Conservation (phyloP, 2,888 invertebrate genomes). For the Brachyptera risi region DNA sequence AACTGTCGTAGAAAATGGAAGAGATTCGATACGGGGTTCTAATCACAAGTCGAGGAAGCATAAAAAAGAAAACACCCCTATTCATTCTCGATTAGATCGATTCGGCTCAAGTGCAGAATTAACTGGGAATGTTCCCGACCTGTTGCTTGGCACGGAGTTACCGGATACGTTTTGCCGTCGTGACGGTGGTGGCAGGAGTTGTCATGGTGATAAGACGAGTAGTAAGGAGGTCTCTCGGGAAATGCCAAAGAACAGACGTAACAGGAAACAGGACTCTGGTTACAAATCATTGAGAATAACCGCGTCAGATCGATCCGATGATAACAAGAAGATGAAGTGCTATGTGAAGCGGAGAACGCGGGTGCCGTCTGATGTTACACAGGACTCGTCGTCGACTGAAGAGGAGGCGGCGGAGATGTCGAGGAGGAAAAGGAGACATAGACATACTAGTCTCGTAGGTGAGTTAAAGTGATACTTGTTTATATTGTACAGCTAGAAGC, state of each 20-base stretch:
- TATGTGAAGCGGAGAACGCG: background rate
- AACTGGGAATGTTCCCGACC: background rate
- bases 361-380: background rate
- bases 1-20: background rate
- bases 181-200: background rate
- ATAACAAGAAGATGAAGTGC: background rate
- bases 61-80: background rate
- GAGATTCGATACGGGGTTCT: background rate
- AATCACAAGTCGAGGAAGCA: background rate
- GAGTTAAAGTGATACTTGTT: too few species aligned
- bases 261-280: background rate
- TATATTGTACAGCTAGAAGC: too few species aligned
- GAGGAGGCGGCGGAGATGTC: background rate
- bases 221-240: background rate
- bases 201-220: background rate
- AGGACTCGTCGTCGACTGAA: background rate
- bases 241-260: background rate
- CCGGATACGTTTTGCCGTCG: background rate
- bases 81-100: background rate
- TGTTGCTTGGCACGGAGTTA: background rate
- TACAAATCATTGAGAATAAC: conserved; percentile 7
- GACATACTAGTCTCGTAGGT: background rate
- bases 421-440: background rate
- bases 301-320: too few species aligned
- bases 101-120: background rate